Conservation (phyloP, 2,888 invertebrate species). For the Dasysyrphus tricinctus region DNA sequence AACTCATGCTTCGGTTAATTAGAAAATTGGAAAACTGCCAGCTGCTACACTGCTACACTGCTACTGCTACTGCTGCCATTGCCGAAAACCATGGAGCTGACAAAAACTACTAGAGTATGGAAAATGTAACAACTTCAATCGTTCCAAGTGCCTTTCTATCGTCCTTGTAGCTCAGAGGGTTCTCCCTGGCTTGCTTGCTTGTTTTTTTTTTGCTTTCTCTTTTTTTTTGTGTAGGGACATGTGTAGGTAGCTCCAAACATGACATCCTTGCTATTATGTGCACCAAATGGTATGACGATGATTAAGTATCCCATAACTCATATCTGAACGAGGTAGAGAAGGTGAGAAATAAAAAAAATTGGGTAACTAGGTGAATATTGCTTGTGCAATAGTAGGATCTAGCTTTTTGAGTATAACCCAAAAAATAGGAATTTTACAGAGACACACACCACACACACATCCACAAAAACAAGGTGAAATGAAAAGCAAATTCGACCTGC, state of each 20-base stretch:
- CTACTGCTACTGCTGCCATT: conserved; percentile 20
- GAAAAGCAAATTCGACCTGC: conserved; percentile 7
- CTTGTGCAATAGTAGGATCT: conserved; percentile 11
- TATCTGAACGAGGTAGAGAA: conserved; percentile 9
- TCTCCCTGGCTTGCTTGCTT: neutral
- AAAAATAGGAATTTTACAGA: neutral
- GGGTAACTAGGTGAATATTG: conserved; percentile 60
- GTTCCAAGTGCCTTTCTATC: conserved; percentile 30
- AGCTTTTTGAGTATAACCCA: neutral
- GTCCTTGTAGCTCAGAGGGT: conserved; percentile 19
- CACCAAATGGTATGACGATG: conserved; percentile 72
- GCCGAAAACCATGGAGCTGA: conserved; percentile 23
- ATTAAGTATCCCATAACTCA: conserved; percentile 71
- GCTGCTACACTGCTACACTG: conserved; percentile 29
- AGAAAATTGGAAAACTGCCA: conserved; percentile 73
- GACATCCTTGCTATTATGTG: conserved; percentile 55
- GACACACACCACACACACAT: neutral
- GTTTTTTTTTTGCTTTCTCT: neutral
- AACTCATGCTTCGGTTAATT: conserved; percentile 63
- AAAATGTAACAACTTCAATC: conserved; percentile 51
- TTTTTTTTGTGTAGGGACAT: conserved; percentile 15
- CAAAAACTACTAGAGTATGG: conserved; percentile 13
- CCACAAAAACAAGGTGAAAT: conserved; percentile 13
- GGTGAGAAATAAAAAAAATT: conserved; percentile 9
- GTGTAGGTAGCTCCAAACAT: conserved; percentile 62